phyloP scores from a whole-genome alignment of 2,888 invertebrate genomes.

The Cancer borealis region DNA sequence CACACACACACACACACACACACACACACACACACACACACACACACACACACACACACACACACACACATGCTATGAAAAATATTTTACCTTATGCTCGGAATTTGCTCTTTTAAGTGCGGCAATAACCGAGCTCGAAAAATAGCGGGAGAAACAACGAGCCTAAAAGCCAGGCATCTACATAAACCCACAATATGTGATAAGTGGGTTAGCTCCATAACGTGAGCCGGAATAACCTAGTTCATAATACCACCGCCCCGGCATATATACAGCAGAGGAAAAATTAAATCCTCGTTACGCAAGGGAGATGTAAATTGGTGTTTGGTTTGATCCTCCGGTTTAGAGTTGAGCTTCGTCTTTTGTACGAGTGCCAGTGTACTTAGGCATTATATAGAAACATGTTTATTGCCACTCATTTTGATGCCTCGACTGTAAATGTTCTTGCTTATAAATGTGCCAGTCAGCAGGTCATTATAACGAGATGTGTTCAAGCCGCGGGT shows the following conservation, averaged over 20 bases:
- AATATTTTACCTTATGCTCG: not conserved
- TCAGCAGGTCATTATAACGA: not conserved
- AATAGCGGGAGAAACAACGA: constrained; percentile 31
- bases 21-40: constrained; percentile 36
- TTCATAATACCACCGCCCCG: constrained; percentile 57
- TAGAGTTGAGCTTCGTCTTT: constrained; percentile 54
- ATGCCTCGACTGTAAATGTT: constrained; percentile 3
- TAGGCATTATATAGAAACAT: constrained; percentile 27
- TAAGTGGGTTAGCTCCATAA: constrained; percentile 65
- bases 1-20: constrained; percentile 31
- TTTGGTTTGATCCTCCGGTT: constrained; percentile 60
- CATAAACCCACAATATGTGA: constrained; percentile 66
- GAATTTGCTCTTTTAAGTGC: constrained; percentile 23
- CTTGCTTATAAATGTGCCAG: not conserved
- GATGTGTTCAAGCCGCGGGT: not conserved
- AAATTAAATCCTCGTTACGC: constrained; percentile 66
- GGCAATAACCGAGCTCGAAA: constrained; percentile 25
- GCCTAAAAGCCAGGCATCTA: constrained; percentile 57
- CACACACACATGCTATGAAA: not conserved
- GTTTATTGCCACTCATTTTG: constrained; percentile 8
- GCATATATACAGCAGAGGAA: constrained; percentile 57
- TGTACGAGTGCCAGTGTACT: not conserved
- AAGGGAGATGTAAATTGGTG: constrained; percentile 64
- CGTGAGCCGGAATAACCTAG: constrained; percentile 68
- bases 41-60: constrained; percentile 47